phyloP scores from a whole-genome alignment of 2,888 invertebrate genomes.

The Autographa gamma region DNA sequence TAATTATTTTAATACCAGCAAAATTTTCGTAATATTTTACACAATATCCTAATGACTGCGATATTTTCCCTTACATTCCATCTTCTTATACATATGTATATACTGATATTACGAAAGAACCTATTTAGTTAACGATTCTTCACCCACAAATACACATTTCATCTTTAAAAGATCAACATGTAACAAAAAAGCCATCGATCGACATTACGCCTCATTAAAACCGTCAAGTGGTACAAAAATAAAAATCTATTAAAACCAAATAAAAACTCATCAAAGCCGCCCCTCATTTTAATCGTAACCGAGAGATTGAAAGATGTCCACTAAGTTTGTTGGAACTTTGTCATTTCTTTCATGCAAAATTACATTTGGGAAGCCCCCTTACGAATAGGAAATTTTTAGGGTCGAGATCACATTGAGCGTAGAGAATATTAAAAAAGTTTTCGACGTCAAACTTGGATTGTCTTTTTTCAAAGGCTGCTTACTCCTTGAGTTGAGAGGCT shows the following conservation, averaged over 20 bases:
- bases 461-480: conserved; percentile 85
- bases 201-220: not conserved
- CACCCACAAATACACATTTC: too few relatives aligned
- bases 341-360: conserved; percentile 87
- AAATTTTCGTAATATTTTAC: not conserved
- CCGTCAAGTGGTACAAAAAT: conserved; percentile 23
- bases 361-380: conserved; percentile 79
- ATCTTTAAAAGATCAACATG: not conserved
- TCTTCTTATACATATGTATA: too few relatives aligned
- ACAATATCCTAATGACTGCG: not conserved
- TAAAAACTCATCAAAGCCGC: conserved; percentile 57
- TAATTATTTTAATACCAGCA: conserved; percentile 1
- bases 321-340: conserved; percentile 78
- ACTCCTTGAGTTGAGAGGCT: conserved; percentile 60
- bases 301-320: conserved; percentile 74
- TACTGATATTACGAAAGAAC: too few relatives aligned
- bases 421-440: conserved; percentile 88
- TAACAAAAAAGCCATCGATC: not conserved
- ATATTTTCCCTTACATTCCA: not conserved
- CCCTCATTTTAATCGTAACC: conserved; percentile 57
- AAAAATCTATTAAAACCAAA: conserved; percentile 51
- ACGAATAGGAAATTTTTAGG: conserved; percentile 79
- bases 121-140: too few relatives aligned
- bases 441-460: conserved; percentile 83
- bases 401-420: conserved; percentile 84